These are phyloP conservation scores for Xiphophorus couchianus DNA, from an alignment of 2,113 vertebrate genomes.

Conservation along the genomic window DNA sequence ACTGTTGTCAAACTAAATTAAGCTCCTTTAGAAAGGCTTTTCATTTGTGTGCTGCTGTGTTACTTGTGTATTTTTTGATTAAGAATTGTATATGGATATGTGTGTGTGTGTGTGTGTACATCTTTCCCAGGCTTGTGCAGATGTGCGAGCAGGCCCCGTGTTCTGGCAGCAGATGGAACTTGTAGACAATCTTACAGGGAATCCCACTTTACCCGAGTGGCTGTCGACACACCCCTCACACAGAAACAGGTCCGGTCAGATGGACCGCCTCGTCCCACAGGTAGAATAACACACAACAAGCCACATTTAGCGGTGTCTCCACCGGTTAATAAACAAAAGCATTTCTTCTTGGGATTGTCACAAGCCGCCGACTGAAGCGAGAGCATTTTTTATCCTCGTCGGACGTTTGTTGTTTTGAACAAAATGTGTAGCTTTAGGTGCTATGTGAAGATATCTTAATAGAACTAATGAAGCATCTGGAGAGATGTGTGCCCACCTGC, in stretches of 20 bases:
- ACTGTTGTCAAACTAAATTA: conserved; percentile 58
- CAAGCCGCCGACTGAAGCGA: conserved; percentile 6
- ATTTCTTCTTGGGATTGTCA: conserved; percentile 3
- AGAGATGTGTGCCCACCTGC: conserved; percentile 51
- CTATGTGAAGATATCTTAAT: conserved; percentile 42
- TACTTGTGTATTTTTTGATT: conserved; percentile 13
- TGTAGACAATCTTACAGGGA: conserved; percentile 75
- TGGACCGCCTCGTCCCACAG: conserved; percentile 90
- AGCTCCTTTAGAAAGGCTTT: neutral
- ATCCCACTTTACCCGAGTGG: conserved; percentile 86
- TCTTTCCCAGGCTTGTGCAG: conserved; percentile 88
- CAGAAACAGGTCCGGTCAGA: conserved; percentile 83
- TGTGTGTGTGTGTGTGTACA: neutral
- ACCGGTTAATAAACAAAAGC: neutral
- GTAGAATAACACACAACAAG: conserved; percentile 72
- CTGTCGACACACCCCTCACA: conserved; percentile 96
- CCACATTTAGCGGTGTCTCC: neutral
- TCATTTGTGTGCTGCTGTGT: neutral
- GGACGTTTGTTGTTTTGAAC: conserved; percentile 28
- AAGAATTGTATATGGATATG: neutral
- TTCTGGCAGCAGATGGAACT: conserved; percentile 96
- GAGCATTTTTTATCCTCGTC: conserved; percentile 12
- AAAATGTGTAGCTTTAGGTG: conserved; percentile 40
- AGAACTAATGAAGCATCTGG: conserved; percentile 66
- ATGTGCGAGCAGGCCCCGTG: conserved; percentile 89